Evolutionary conservation across 2,888 invertebrate genomes (phyloP).

Genomic region (Crematogaster levior): DNA sequence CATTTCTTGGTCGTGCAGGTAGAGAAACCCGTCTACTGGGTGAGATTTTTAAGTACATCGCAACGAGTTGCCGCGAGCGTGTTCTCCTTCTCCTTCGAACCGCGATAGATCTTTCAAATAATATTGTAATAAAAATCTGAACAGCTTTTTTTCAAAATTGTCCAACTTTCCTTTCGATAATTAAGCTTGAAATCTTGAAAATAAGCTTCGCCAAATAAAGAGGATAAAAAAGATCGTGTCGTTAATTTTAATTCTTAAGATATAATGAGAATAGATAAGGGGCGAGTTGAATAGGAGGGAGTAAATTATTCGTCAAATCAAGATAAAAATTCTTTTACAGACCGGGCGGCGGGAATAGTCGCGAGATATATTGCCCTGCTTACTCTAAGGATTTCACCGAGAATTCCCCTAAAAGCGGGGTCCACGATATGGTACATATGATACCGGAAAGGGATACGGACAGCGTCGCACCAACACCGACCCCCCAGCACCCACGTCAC

Average conservation of each 20-base stretch:
- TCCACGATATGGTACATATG: constrained; percentile 85
- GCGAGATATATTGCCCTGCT: constrained; percentile 83
- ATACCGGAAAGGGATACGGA: constrained; percentile 87
- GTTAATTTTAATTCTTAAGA: neutral
- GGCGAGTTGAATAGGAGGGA: neutral
- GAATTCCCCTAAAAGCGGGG: constrained; percentile 79
- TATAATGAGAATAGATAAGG: neutral
- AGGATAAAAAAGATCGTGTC: neutral
- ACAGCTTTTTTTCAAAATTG: neutral
- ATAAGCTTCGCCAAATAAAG: neutral
- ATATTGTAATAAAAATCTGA: neutral
- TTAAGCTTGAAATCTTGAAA: neutral
- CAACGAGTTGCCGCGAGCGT: neutral
- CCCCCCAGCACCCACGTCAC: constrained; percentile 83
- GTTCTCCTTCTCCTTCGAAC: neutral
- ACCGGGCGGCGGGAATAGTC: constrained; percentile 82
- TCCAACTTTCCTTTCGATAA: neutral
- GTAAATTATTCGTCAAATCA: neutral
- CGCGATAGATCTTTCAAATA: neutral
- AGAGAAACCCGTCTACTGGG: constrained; percentile 2
- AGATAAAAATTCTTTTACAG: constrained; percentile 72
- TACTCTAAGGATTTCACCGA: constrained; percentile 77
- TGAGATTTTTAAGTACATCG: neutral
- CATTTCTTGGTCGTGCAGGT: constrained; percentile 37
- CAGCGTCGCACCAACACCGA: constrained; percentile 85